Percentiles rank a stretch among this genome's conserved stretches.
These are phyloP conservation scores for Diglossa cyanea DNA, from an alignment of 2,797 vertebrate species.

Conservation along the genomic window DNA sequence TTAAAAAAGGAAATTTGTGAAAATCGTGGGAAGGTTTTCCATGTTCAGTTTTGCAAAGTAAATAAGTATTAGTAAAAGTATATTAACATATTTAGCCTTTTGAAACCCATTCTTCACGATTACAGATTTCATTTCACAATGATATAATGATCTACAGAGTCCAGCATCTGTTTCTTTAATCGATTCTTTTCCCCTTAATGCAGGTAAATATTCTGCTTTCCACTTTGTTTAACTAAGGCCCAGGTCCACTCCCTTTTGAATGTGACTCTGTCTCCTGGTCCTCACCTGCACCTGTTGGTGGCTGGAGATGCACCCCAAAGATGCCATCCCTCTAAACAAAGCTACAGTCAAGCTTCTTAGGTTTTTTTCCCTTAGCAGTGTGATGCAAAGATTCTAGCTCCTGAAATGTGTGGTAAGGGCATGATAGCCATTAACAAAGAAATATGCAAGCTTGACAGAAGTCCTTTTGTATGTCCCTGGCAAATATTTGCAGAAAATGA, in stretches of 20 bases:
- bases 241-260: not conserved
- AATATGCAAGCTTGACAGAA: not conserved
- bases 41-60: not conserved
- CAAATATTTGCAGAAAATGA: constrained; percentile 20
- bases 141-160: not conserved
- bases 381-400: not conserved
- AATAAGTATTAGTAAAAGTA: not conserved
- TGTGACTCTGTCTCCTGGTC: not conserved
- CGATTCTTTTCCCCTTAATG: not conserved
- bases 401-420: not conserved
- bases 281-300: not conserved
- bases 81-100: not conserved
- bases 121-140: not conserved
- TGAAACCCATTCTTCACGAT: not conserved
- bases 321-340: not conserved
- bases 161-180: not conserved
- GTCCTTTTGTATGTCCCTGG: not conserved
- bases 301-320: not conserved
- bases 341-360: not conserved
- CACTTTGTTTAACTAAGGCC: not conserved
- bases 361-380: not conserved
- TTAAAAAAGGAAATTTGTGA: not conserved
- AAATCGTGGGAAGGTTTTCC: accelerated
- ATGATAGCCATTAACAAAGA: not conserved
- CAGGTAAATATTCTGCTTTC: not conserved